A percentile compares a stretch with the other conserved stretches of the same genome.
Evolutionary conservation across 2,888 invertebrate genomes (phyloP).

Genomic region (Brachypalpus laphriformis): DNA sequence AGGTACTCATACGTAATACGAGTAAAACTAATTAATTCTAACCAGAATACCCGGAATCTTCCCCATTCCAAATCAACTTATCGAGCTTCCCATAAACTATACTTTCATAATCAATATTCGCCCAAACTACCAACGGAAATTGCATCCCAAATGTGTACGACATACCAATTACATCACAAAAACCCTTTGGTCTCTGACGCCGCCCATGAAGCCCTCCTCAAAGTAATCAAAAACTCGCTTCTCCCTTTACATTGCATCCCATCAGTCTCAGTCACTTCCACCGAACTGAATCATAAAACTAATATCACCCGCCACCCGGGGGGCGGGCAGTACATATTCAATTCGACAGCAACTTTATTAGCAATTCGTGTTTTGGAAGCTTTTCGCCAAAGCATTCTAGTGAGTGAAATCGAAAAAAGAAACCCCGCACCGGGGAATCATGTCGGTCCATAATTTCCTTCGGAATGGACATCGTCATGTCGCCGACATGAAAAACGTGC

Average conservation of each 20-base stretch:
- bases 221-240: slow-evolving; percentile 34
- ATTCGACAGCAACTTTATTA: slow-evolving; percentile 51
- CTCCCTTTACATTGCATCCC: not conserved
- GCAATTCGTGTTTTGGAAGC: slow-evolving; percentile 43
- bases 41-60: not conserved
- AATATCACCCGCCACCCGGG: not conserved
- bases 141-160: slow-evolving; percentile 28
- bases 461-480: slow-evolving; percentile 40
- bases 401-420: not conserved
- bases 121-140: slow-evolving; percentile 15
- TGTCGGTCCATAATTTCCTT: slow-evolving; percentile 46
- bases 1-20: not conserved
- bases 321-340: not conserved
- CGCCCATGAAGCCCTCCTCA: not conserved
- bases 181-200: not conserved
- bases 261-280: not conserved
- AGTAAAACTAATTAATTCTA: slow-evolving; percentile 6
- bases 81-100: not conserved
- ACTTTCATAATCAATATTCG: slow-evolving; percentile 37
- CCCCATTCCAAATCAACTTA: not conserved
- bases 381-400: slow-evolving; percentile 12
- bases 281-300: slow-evolving; percentile 1
- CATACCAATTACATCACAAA: not conserved
- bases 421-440: slow-evolving; percentile 26
- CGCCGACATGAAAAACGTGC: slow-evolving; percentile 61